A percentile compares a stretch with the other conserved stretches of the same genome.
Conservation (phyloP, 1,140 invertebrate genomes). For the Augochlora pura region DNA sequence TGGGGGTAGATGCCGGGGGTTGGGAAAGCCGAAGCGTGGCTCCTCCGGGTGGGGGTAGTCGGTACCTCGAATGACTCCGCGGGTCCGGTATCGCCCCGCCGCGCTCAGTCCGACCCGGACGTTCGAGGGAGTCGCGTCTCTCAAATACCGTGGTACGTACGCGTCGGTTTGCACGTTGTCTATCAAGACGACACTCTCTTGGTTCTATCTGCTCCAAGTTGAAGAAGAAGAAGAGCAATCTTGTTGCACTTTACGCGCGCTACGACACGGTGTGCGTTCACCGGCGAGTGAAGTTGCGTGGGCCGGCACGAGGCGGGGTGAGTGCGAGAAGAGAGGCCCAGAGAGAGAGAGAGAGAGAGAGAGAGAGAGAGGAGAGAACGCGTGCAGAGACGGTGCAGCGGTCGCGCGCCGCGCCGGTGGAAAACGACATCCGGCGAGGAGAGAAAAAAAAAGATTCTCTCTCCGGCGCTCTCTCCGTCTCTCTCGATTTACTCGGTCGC, state of each 20-base stretch:
- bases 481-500: conserved; percentile 54
- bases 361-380: too few relatives aligned
- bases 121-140: conserved; percentile 72
- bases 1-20: conserved; percentile 46
- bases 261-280: too few relatives aligned
- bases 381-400: too few relatives aligned
- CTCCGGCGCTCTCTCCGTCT: conserved; percentile 44
- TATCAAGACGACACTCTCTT: too few relatives aligned
- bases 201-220: too few relatives aligned
- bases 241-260: too few relatives aligned
- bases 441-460: conserved; percentile 62
- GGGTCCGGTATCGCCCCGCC: conserved; percentile 55
- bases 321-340: conserved; percentile 5
- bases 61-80: conserved; percentile 67
- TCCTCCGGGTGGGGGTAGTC: conserved; percentile 69
- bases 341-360: conserved; percentile 13
- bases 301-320: conserved; percentile 45
- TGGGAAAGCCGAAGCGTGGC: conserved; percentile 70
- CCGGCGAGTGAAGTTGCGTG: conserved; percentile 2
- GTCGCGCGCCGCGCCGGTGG: too few relatives aligned
- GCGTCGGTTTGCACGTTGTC: conserved; percentile 55
- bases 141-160: conserved; percentile 51
- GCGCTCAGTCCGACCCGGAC: conserved; percentile 77
- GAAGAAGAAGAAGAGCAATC: too few relatives aligned
- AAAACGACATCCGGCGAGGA: not conserved